Base-by-base conservation (phyloP, 64 coral and sea anemone genomes). In the Porites lutea region DNA sequence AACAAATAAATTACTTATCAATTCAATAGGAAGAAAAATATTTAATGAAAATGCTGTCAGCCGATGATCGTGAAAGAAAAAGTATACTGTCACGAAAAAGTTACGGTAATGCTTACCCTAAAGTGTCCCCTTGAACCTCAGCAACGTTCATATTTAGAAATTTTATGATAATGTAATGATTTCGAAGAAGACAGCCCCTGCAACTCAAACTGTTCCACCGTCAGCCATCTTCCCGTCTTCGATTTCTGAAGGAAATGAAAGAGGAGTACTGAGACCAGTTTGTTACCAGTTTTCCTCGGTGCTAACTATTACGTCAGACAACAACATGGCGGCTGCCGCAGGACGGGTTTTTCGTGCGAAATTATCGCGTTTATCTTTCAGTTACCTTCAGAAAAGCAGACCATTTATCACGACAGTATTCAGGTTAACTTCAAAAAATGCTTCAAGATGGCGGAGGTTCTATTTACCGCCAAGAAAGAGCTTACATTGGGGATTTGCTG, bases 201-300 rank as follows among this genome's bases (percentile, higher is more conserved):
- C 43, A 65, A 50, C 48, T 44, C 62, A 18, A 63, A 65, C 12
- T 6, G 9, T 44, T 47, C 58, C 9, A 1, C 8, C 45, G 54
- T 79, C 78, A 65, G 66, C 89, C 89, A 91, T 91, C 57, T 90
- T 91, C 27, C 27, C 1, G 27, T 37, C 27, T 37, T 37, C 27
- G 72, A 61, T 49, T 89, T 89, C n/a, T 27, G 14, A 52, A 5
- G 43, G 21, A 27, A 37, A 75, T 7, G 2, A 76, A 50, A 80
- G 77, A 14, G 19, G 46, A 21, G 16, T 3, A 68, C 27, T 59
- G 14, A 10, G n/a, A 91, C 78, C 81, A 20, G 8, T 13, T 18
- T 64, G 4, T 54, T 48, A 65, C 78, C 89, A 91, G 62, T 82
- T 77, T 70, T 43, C 60, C 52, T n/a, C 50, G 88, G 19, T 18